These are phyloP conservation scores for Rhamnusium bicolor DNA, from an alignment of 2,888 invertebrate genomes.

Conservation along the genomic window DNA sequence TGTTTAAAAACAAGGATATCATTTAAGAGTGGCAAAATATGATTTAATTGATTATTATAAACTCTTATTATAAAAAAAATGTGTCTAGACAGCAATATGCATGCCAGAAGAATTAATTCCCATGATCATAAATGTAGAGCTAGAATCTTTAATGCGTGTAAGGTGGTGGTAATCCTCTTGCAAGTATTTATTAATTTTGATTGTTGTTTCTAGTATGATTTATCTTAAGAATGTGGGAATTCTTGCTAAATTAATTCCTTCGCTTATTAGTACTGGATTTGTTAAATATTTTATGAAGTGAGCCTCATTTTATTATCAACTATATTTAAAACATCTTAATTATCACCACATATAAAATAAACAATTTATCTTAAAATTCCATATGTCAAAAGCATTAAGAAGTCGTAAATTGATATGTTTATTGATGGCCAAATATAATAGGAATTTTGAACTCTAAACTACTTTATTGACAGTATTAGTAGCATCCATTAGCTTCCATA, in stretches of 20 bases:
- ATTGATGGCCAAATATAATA: neutral
- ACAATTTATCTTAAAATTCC: slow-evolving; percentile 15
- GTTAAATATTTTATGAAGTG: neutral
- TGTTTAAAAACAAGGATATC: too few relatives aligned
- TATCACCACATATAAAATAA: neutral
- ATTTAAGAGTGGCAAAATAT: neutral
- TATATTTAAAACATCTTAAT: slow-evolving; percentile 17
- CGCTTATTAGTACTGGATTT: slow-evolving; percentile 11
- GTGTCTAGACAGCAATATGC: slow-evolving; percentile 13
- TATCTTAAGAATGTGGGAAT: slow-evolving; percentile 34
- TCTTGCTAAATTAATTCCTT: slow-evolving; percentile 24
- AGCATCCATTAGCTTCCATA: neutral
- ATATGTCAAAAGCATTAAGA: neutral
- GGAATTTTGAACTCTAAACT: slow-evolving; percentile 3
- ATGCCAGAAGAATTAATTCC: slow-evolving; percentile 21
- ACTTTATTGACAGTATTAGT: slow-evolving; percentile 12
- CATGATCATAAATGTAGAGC: slow-evolving; percentile 29
- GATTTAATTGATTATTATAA: neutral
- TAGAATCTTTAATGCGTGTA: slow-evolving; percentile 29
- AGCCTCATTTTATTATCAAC: neutral
- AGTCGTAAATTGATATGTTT: neutral
- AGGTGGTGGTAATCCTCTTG: slow-evolving; percentile 32
- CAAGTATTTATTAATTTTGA: slow-evolving; percentile 39
- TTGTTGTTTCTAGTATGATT: slow-evolving; percentile 33
- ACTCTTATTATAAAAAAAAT: slow-evolving; percentile 11